These are phyloP conservation scores for Cataglyphis rosenhaueri DNA, from an alignment of 2,888 invertebrate genomes.

Conservation along the genomic window DNA sequence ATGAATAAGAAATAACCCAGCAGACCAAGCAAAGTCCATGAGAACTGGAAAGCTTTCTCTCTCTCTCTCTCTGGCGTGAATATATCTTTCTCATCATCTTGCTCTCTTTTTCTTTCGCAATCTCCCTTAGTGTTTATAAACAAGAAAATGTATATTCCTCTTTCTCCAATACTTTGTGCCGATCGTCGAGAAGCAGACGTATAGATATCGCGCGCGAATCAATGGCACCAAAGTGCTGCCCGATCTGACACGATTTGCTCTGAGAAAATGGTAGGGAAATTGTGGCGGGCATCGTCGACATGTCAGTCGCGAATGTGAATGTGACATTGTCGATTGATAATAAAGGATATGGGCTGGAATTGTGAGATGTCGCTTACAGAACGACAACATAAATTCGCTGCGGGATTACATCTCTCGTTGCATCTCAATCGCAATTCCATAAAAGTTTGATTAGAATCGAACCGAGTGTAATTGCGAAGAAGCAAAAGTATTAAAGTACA, in stretches of 20 bases:
- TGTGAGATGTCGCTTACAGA: background rate
- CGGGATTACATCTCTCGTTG: background rate
- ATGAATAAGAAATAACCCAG: conserved; percentile 40
- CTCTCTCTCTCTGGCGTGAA: conserved; percentile 34
- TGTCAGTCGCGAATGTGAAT: background rate
- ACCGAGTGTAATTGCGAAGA: conserved; percentile 10
- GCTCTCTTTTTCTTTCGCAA: conserved; percentile 34
- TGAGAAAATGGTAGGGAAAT: conserved; percentile 35
- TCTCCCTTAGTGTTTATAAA: background rate
- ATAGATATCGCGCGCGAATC: conserved; percentile 34
- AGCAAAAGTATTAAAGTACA: conserved; percentile 24
- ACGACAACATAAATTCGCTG: conserved; percentile 23
- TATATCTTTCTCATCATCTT: conserved; percentile 35
- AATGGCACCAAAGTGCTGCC: conserved; percentile 14
- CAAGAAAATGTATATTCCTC: conserved; percentile 20
- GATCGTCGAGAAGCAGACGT: conserved; percentile 17
- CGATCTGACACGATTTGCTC: conserved; percentile 10
- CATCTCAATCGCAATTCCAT: conserved; percentile 33
- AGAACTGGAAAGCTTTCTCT: conserved; percentile 62
- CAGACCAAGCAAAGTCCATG: conserved; percentile 56
- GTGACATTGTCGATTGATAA: conserved; percentile 4
- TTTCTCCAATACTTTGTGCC: conserved; percentile 34
- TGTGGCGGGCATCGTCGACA: conserved; percentile 18
- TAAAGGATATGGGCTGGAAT: conserved; percentile 10
- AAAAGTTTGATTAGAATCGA: conserved; percentile 27